Evolutionary conservation across 2,113 vertebrate genomes (phyloP), one percentile per base, ranked within the genome.

Genomic region (Vanacampus margaritifer): DNA sequence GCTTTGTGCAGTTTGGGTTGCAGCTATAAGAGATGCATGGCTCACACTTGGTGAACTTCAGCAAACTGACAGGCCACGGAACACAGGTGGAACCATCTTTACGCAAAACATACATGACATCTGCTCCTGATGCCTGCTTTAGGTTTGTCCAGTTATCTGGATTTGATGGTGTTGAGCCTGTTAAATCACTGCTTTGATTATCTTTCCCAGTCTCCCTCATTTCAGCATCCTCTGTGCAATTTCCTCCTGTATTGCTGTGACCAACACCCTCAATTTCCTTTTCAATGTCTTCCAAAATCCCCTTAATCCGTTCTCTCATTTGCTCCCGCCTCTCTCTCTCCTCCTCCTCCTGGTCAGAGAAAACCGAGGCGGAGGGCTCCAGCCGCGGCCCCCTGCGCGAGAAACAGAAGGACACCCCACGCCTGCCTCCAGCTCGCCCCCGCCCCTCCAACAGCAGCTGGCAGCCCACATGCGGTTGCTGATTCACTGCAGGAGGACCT

Each of bases 331-430:
- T 86, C 64, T 84, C 90, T 90, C 92, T 69, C 78, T 91, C 80
- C 72, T 88, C 51, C 69, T 89, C 93, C 74, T 99, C 97, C 48
- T 91, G 92, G 87, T 99, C 97, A 16, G 91, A 96, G 86, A 99
- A 99, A 81, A 98, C 95, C 0, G 97, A 95, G 26, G 97, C 97
- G 1, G 94, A 98, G 19, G 96, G 98, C 80, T 98, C 96, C 5
- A 99, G 93, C 80, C 94, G 94, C 72, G 95, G 89, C 69, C 94
- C 94, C 78, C 96, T 95, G 84, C 93, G 95, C 35, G 95, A 97
- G 85, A 99, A 98, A 37, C 95, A 98, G 87, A 99, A 99, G 16
- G 96, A 99, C 74, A 99, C 93, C 36, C 93, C 95, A 11, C 90
- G 89, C 48, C 94, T 92, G 74, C 91, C 84, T 41, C 80, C 86